Percentiles rank a stretch among this genome's conserved stretches.
These are phyloP conservation scores for Python bivittatus DNA, from an alignment of 2,113 vertebrate genomes.

Conservation along the genomic window DNA sequence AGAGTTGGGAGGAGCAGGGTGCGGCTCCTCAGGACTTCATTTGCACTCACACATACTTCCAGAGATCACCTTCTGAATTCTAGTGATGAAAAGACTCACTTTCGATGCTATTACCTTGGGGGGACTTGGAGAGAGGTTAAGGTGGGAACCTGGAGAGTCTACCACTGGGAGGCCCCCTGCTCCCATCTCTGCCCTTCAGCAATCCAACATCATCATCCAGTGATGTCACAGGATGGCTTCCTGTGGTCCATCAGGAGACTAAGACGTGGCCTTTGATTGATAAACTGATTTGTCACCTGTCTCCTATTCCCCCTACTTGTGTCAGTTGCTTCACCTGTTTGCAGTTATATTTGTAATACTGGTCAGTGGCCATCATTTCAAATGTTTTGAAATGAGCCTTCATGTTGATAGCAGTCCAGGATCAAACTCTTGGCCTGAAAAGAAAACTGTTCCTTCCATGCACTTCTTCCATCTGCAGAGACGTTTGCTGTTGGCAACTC, in stretches of 20 bases:
- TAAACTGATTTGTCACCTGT: neutral
- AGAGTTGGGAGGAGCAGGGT: neutral
- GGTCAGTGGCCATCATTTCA: neutral
- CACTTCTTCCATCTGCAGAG: neutral
- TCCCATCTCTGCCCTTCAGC: neutral
- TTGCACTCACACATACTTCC: neutral
- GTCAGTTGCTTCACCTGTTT: neutral
- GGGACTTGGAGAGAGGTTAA: neutral
- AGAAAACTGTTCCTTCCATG: neutral
- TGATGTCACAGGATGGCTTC: neutral
- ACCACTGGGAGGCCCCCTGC: neutral
- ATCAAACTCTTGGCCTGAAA: too few relatives aligned
- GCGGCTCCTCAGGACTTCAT: neutral
- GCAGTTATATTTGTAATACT: neutral
- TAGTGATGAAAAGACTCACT: neutral
- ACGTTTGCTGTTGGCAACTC: constrained; percentile 8
- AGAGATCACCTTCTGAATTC: neutral
- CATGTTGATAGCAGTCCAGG: neutral
- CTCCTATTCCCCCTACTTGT: neutral
- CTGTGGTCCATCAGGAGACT: neutral
- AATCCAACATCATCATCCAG: neutral
- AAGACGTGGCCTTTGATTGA: neutral
- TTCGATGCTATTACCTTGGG: neutral
- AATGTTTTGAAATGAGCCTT: neutral
- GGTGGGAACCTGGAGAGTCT: neutral